phyloP scores from a whole-genome alignment of 2,797 vertebrate species.

The Labeo calbasu region DNA sequence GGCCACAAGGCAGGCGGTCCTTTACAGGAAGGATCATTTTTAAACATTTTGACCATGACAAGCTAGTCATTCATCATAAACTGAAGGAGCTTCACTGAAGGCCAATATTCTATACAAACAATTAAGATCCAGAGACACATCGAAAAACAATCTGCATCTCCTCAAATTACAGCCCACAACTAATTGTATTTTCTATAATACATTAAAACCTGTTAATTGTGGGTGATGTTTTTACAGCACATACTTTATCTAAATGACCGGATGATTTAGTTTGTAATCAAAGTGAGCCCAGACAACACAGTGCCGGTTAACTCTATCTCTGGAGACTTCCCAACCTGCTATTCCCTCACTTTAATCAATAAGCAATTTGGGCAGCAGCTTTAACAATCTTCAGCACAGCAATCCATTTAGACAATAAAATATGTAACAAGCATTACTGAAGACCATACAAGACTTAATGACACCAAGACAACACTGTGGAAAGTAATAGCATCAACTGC shows the following conservation, averaged over 20 bases:
- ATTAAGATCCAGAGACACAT: background rate
- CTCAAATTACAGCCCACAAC: background rate
- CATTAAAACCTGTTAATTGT: conserved; percentile 13
- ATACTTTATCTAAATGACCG: background rate
- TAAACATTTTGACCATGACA: background rate
- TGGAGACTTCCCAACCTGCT: conserved; percentile 1
- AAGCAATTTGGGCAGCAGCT: conserved; percentile 14
- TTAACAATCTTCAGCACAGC: background rate
- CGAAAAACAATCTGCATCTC: background rate
- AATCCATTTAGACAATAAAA: conserved; percentile 38
- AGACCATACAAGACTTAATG: background rate
- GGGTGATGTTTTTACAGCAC: background rate
- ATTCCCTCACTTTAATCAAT: conserved; percentile 29
- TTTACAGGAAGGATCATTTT: background rate
- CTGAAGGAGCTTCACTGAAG: background rate
- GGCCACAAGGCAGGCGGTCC: background rate
- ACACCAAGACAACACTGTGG: background rate
- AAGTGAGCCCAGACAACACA: background rate
- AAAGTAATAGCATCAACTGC: conserved; percentile 10
- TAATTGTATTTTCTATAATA: background rate
- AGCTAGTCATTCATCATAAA: background rate
- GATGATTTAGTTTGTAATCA: conserved; percentile 15
- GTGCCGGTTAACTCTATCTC: background rate
- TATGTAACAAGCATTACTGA: conserved; percentile 36
- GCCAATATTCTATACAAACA: background rate